phyloP scores from a whole-genome alignment of 2,888 invertebrate genomes.

The Chironomus riparius region DNA sequence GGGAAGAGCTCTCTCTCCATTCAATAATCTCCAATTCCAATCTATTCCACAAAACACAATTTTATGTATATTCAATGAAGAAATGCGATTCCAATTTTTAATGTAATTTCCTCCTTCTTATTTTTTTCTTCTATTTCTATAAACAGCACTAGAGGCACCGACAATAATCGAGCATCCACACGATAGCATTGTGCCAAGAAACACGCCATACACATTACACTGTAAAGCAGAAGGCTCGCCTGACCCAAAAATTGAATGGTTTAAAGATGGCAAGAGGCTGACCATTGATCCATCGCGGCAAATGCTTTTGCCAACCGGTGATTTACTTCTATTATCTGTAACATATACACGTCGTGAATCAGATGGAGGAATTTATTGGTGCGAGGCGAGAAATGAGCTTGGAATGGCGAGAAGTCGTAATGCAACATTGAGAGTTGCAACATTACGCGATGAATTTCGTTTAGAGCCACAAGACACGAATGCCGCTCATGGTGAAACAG shows the following conservation, averaged over 20 bases:
- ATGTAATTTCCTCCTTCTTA: neutral
- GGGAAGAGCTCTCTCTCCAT: neutral
- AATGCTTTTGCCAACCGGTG: conserved; percentile 61
- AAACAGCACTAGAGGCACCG: conserved; percentile 55
- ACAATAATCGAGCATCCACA: conserved; percentile 85
- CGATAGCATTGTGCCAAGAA: conserved; percentile 78
- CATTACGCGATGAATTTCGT: conserved; percentile 81
- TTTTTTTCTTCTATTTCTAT: conserved; percentile 18
- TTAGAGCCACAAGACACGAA: conserved; percentile 72
- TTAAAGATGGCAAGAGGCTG: conserved; percentile 53
- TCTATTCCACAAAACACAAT: neutral
- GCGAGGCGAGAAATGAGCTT: conserved; percentile 72
- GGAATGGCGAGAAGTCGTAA: conserved; percentile 76
- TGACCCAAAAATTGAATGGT: conserved; percentile 75
- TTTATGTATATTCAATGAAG: no score
- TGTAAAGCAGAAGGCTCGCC: conserved; percentile 85
- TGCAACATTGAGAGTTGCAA: conserved; percentile 79
- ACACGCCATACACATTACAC: conserved; percentile 84
- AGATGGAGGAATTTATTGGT: conserved; percentile 81
- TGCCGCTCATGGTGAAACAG: conserved; percentile 77
- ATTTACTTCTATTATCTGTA: conserved; percentile 63
- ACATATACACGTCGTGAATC: conserved; percentile 73
- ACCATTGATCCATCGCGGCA: conserved; percentile 58
- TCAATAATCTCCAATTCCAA: neutral
- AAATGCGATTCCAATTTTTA: neutral